Evolutionary conservation across 1,140 invertebrate species (phyloP), one percentile per base, ranked within the genome.

Genomic region (Agraylea sexmaculata): DNA sequence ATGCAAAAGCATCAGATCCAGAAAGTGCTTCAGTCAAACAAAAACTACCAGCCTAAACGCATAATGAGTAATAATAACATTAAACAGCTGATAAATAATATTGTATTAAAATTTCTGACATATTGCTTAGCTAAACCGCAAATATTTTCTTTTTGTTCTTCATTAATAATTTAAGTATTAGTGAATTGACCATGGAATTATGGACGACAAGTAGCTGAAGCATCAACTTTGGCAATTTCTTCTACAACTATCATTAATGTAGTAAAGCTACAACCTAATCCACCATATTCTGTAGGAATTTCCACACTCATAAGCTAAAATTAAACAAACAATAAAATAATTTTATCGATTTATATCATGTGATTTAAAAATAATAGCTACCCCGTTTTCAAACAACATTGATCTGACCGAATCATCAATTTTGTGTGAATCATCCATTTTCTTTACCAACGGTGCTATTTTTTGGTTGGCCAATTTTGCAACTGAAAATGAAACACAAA

Each of bases 221-320:
- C 78, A 60, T 96, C 91, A 6, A 95, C 84, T 68, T 92, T 90
- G 1, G 91, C 85, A 10, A 98, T 53, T 64, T 97, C 92, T 66
- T 98, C 93, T 10, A 98, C 83, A 0, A 85, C 75, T 13, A 95
- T 55, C 55, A 92, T 88, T 31, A 85, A 78, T 1, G 84, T 78
- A 58, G 95, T 83, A 61, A 97, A 98, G 38, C 80, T 80, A 34
- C 80, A 80, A 17, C 83, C 82, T 16, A 84, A 78, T 6, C 93
- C 91, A 31, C 85, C 87, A 58, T 91, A 87, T 52, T 95, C 78
- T 4, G 70, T 55, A 11, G 80, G 78, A 29, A 89, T 80, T 70
- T 96, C 90, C 32, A 97, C 73, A 1, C 87, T 91, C 90, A 97
- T 95, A 10, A 96, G 60, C 81, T 91, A 62, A 40, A 68, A 69